These are phyloP conservation scores for Chaetops frenatus DNA, from an alignment of 2,113 vertebrate species.

Conservation along the genomic window DNA sequence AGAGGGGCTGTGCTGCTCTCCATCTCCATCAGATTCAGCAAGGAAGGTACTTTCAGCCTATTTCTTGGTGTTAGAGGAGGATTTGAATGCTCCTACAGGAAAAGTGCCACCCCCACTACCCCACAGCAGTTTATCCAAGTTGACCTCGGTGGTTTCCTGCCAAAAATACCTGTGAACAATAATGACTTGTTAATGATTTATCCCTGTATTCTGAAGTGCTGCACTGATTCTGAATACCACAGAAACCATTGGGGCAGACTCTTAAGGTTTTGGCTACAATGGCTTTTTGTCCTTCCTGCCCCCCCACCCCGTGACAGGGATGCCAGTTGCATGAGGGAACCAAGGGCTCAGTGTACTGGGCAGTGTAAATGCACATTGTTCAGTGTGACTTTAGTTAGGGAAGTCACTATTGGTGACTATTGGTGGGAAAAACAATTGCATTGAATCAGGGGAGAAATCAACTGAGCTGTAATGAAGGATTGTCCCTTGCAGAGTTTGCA, in stretches of 20 bases:
- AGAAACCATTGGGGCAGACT: not conserved
- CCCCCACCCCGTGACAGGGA: not conserved
- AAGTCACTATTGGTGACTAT: no score
- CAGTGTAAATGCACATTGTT: not conserved
- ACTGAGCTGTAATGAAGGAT: not conserved
- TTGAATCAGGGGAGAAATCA: not conserved
- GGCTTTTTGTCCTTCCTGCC: constrained; percentile 4
- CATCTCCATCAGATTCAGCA: accelerated
- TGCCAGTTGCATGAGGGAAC: not conserved
- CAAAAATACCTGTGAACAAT: constrained; percentile 58
- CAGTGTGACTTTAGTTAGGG: not conserved
- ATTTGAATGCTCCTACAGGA: not conserved
- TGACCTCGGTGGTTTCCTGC: constrained; percentile 50
- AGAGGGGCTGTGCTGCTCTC: not conserved
- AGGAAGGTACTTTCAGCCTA: not conserved
- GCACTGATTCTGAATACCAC: not conserved
- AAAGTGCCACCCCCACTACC: not conserved
- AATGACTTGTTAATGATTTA: constrained; percentile 65
- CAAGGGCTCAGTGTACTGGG: not conserved
- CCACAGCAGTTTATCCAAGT: constrained; percentile 1
- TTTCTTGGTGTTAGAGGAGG: not conserved
- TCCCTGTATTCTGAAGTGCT: constrained; percentile 23
- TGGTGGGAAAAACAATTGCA: not conserved
- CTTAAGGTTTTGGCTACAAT: not conserved
- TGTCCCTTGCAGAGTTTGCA: not conserved